These are phyloP conservation scores for Eupleurogrammus muticus DNA, from an alignment of 2,797 vertebrate species.

Conservation along the genomic window DNA sequence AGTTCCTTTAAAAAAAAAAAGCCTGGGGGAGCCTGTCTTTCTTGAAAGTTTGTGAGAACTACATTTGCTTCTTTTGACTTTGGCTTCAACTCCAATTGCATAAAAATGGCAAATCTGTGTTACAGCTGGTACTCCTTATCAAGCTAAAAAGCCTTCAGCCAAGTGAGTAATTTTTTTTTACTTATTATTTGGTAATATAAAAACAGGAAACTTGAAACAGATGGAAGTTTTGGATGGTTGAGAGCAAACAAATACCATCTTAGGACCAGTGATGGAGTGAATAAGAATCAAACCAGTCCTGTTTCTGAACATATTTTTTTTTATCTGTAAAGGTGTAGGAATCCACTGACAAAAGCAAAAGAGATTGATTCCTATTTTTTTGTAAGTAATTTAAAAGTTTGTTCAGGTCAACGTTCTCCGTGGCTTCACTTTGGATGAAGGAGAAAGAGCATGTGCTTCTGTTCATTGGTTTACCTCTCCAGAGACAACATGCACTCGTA, in stretches of 20 bases:
- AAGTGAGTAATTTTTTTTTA: conserved; percentile 29
- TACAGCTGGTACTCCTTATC: conserved; percentile 9
- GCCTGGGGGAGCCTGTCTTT: not conserved
- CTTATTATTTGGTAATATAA: conserved; percentile 32
- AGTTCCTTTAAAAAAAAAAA: not conserved
- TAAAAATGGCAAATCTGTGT: conserved; percentile 26
- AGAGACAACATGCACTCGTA: conserved; percentile 27
- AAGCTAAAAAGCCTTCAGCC: not conserved
- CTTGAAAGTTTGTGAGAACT: conserved; percentile 4
- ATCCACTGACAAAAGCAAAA: not conserved
- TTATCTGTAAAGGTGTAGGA: conserved; percentile 19
- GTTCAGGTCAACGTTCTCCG: conserved; percentile 10
- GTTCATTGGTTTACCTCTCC: conserved; percentile 31
- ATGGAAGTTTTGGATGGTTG: conserved; percentile 42
- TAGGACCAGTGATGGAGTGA: conserved; percentile 39
- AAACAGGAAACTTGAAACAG: conserved; percentile 26
- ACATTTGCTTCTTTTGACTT: conserved; percentile 11
- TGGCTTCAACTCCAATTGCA: conserved; percentile 9
- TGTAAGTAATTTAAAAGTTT: not conserved
- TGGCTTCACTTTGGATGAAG: conserved; percentile 23
- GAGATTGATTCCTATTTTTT: conserved; percentile 1
- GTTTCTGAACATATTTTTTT: conserved; percentile 20
- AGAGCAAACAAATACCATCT: conserved; percentile 15
- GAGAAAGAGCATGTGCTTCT: conserved; percentile 20
- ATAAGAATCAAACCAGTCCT: conserved; percentile 30